Evolutionary conservation across 2,113 vertebrate species (phyloP), one percentile per base, ranked within the genome.

Genomic region (Ptychochromis oligacanthus): DNA sequence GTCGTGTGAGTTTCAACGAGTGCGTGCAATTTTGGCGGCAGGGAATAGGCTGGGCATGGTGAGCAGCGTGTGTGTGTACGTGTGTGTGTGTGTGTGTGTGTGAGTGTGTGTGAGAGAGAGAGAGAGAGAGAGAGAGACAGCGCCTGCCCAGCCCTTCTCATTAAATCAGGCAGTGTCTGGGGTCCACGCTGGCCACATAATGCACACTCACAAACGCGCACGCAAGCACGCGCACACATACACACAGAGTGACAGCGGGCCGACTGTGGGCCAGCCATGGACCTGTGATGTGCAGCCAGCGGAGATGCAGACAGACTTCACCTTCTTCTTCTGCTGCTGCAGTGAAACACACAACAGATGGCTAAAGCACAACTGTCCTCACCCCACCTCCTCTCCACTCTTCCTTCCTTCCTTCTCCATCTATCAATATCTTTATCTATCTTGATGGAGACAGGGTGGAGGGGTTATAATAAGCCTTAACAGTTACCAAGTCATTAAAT

Each of bases 271-370:
- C 93, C 93, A 93, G 88, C 80, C 59, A 62, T 58, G 49, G 91
- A 75, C 90, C 90, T 96, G 93, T 95, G 95, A 95, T 94, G 94
- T 95, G 86, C 13, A 85, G 94, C 95, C 95, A 96, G 93, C 90
- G 86, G 84, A 88, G 84, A 90, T 91, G 91, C 88, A 88, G 91
- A 94, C 92, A 94, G 93, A 95, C 92, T 90, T 95, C 90, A 95
- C 94, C 94, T 95, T 95, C 94, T 92, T 87, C 82, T 70, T 77
- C 86, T 59, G 57, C 85, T 62, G 80, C 82, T 88, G 87, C 59
- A 56, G 67, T 74, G 78, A 80, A 91, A 88, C 57, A 81, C 85
- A 89, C 85, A 91, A 81, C 94, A 95, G 93, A 94, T 95, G 95
- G 94, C 89, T 76, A 75, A 80, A 75, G 79, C 88, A 87, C 93